Base-by-base conservation (phyloP, 2,888 invertebrate genomes). In the Watsonalla binaria region DNA sequence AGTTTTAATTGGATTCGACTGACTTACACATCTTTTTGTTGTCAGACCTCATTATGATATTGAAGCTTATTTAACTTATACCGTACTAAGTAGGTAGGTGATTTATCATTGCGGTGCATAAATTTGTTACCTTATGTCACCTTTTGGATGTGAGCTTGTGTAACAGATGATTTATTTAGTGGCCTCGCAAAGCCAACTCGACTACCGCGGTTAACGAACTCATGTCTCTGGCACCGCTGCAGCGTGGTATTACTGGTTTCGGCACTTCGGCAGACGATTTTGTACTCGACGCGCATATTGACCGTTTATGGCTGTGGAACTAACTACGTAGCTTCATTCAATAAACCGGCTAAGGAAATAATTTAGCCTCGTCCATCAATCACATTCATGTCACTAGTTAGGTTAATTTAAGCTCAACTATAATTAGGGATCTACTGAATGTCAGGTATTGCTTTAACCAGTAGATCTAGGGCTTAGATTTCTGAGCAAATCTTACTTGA, bases 181-280 rank as follows among this genome's bases (percentile, higher is more conserved):
- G 69, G 68, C 69, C 63, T 62, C 62, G 68, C 65, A 35, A 5
- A 68, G 65, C 67, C 63, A 70, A 74, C 71, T 71, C 65, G 74
- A 66, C 74, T 76, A 68, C 72, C 68, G 76, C 86, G 90, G 90
- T 90, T 83, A 90, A 90, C 83, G 90, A 90, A 88, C 90, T 81
- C 80, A 42, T 83, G 84, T 84, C 83, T 83, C 81, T 76, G 73
- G 69, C 75, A 70, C 72, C 77, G 24, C 24, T 24, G 24, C 24
- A 24, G 24, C 24, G 70, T 70, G 69, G 73, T 70, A 69, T 75
- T 83, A 84, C 89, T 80, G 84, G 88, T 90, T 90, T 86, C 80
- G 86, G 85, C 68, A 72, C 80, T 73, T 67, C 63, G 71, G 66
- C 73, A 84, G 82, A 82, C 84, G 78, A 76, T 79, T 78, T 76